phyloP scores from a whole-genome alignment of 2,113 vertebrate species.

The Rynchops niger region DNA sequence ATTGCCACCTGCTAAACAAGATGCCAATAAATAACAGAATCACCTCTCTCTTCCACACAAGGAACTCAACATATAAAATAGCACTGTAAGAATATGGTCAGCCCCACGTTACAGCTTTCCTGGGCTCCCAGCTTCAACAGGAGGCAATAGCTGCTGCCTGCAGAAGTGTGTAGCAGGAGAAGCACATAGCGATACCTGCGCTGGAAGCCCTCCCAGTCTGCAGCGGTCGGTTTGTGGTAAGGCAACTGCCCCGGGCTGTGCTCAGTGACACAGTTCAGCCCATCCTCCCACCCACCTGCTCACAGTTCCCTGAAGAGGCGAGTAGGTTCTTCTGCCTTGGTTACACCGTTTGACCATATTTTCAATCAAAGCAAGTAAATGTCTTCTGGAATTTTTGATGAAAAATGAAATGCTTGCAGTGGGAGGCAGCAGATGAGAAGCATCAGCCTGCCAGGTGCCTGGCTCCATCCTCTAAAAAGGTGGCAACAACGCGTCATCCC shows the following conservation, averaged over 20 bases:
- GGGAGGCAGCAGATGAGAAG: background rate
- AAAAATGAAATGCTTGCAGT: background rate
- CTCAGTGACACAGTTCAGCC: background rate
- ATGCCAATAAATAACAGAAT: background rate
- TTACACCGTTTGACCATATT: background rate
- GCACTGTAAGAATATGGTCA: background rate
- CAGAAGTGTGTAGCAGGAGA: background rate
- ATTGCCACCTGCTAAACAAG: background rate
- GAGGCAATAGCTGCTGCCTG: background rate
- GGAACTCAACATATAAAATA: background rate
- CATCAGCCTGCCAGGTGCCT: background rate
- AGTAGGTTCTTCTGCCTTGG: background rate
- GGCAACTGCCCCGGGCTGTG: background rate
- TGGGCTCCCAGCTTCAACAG: background rate
- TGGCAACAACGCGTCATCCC: accelerated
- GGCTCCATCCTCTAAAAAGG: background rate
- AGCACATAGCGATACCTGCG: background rate
- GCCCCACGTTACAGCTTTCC: background rate
- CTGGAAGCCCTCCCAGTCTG: background rate
- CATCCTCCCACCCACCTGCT: background rate
- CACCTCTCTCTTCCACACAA: background rate
- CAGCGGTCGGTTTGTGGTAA: background rate
- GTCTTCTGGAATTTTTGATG: background rate
- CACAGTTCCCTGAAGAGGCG: background rate
- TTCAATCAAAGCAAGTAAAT: background rate